Conservation (phyloP, 2,113 vertebrate species). For the Pachycephala philippinensis region DNA sequence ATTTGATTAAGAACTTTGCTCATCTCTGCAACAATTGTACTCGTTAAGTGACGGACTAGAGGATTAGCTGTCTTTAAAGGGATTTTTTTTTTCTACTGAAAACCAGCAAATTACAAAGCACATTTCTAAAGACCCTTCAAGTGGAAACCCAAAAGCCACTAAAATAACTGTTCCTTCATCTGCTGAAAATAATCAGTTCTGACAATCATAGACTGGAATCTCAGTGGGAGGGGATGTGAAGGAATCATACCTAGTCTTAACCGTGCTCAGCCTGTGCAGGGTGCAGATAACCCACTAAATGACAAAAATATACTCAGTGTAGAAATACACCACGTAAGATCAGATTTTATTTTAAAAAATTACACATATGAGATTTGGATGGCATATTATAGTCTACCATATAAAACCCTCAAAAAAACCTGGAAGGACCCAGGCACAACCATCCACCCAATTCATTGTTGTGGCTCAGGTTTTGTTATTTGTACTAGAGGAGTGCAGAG, state of each 20-base stretch:
- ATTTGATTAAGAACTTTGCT: background rate
- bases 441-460: background rate
- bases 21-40: conserved; percentile 9
- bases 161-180: conserved; percentile 45
- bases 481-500: background rate
- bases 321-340: background rate
- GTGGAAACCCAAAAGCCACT: conserved; percentile 33
- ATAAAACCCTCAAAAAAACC: background rate
- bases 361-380: background rate
- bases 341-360: background rate
- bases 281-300: background rate
- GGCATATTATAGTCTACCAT: background rate
- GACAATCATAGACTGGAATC: conserved; percentile 11
- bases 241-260: conserved; percentile 3
- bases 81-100: background rate
- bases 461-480: background rate
- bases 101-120: conserved; percentile 32
- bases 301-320: background rate
- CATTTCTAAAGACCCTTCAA: conserved; percentile 17
- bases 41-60: background rate
- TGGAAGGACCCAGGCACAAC: background rate
- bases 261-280: background rate
- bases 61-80: conserved; percentile 3
- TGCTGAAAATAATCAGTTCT: conserved; percentile 46
- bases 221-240: background rate